A percentile compares a stretch with the other conserved stretches of the same genome.
These are phyloP conservation scores for Ctenopoma kingsleyae DNA, from an alignment of 2,797 vertebrate genomes.

Conservation along the genomic window DNA sequence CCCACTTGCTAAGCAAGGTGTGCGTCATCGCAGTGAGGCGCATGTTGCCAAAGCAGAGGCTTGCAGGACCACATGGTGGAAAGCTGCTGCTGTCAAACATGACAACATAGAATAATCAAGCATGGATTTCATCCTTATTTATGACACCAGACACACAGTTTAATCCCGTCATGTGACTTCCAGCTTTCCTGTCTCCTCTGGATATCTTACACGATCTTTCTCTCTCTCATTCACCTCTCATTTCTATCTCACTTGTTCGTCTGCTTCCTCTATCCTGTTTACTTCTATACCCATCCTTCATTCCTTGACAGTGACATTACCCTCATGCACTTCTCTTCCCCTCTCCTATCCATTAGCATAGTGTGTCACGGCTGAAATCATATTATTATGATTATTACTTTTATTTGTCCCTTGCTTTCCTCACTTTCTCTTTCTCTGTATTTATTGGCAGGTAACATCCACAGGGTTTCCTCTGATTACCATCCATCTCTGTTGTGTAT, in stretches of 20 bases:
- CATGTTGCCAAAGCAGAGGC: constrained; percentile 79
- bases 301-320: constrained; percentile 49
- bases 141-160: constrained; percentile 40
- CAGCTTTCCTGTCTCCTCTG: constrained; percentile 39
- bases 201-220: constrained; percentile 29
- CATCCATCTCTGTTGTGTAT: constrained; percentile 3
- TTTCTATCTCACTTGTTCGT: constrained; percentile 51
- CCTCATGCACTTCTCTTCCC: background rate
- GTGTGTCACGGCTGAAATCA: constrained; percentile 24
- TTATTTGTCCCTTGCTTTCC: constrained; percentile 19
- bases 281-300: constrained; percentile 30
- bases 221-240: constrained; percentile 30
- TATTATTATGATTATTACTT: constrained; percentile 9
- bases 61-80: constrained; percentile 38
- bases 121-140: constrained; percentile 56
- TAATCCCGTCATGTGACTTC: constrained; percentile 67
- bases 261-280: constrained; percentile 53
- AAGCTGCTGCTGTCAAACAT: constrained; percentile 49
- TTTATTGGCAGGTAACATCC: constrained; percentile 23
- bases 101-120: constrained; percentile 51
- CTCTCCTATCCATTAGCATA: constrained; percentile 5
- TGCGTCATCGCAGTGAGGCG: constrained; percentile 61
- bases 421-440: constrained; percentile 2
- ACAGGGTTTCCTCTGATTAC: constrained; percentile 24
- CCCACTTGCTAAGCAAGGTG: constrained; percentile 18